Evolutionary conservation across 2,113 vertebrate species (phyloP).

Genomic region (Mirza zaza): DNA sequence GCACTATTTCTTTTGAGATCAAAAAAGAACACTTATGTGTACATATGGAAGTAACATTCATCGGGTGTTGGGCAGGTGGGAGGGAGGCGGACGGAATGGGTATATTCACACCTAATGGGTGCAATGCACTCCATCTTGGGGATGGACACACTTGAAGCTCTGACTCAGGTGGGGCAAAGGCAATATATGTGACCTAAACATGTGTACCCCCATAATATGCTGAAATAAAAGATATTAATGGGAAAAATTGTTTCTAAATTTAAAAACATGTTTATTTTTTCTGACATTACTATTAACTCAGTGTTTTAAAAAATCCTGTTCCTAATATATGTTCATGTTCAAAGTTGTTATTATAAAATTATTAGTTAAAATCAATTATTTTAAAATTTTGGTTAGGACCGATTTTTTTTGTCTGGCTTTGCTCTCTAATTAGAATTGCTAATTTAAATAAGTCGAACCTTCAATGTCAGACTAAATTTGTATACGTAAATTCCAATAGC

Average conservation of each 20-base stretch:
- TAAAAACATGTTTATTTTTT: not conserved
- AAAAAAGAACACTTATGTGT: not conserved
- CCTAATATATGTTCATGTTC: not conserved
- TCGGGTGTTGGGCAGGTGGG: no score
- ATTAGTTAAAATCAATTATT: conserved; percentile 4
- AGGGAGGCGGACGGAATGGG: not conserved
- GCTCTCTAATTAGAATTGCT: not conserved
- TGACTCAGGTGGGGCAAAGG: no score
- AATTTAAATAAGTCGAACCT: not conserved
- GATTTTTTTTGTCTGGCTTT: not conserved
- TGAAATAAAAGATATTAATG: not conserved
- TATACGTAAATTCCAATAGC: not conserved
- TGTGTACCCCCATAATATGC: no score
- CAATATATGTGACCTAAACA: no score
- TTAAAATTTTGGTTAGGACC: not conserved
- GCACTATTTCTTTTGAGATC: not conserved
- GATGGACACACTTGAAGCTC: no score
- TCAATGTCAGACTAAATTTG: not conserved
- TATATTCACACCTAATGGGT: no score
- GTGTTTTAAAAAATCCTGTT: not conserved
- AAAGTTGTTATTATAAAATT: conserved; percentile 14
- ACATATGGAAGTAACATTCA: no score
- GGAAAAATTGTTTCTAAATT: not conserved
- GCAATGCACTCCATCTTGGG: no score
- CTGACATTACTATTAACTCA: not conserved